Base-by-base conservation (phyloP, 1,140 invertebrate species). In the Telenomus remus region DNA sequence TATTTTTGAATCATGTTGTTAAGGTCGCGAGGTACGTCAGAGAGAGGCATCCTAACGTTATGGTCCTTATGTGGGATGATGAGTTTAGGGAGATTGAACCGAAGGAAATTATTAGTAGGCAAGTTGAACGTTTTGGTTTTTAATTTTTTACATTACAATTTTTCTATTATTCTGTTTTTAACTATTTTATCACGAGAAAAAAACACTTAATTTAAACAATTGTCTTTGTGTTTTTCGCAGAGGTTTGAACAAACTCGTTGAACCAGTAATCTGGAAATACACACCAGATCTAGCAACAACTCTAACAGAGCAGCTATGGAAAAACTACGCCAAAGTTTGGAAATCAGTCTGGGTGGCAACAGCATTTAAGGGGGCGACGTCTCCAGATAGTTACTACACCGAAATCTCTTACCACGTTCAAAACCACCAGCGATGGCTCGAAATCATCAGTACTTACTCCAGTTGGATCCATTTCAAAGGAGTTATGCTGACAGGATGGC, bases 31-130 rank as follows among this genome's bases (percentile, higher is more conserved):
- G 84, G 39, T 90, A 92, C 63, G 89, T 95, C 4, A 91, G 89
- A 44, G 84, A 87, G 0, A 89, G 90, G 7, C 92, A 91, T 83
- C 90, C 92, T 0, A 81, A 89, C 0, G 82, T 95, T 2, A 91
- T 88, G 6, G 87, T 94, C 12, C 91, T 99, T 6, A 94, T 98
- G 83, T 98, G 97, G 97, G 96, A 98, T 80, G 97, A 99, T 84
- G 97, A 98, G 92, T 87, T 98, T 27, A 86, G 95, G 7, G 90
- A 92, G 47, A 92, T 96, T 46, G 89, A 91, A 0, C 84, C 91
- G 12, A 86, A 89, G 44, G 89, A 90, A 63, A 90, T 94, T 82
- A 84, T 91, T 69, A 35, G 69, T 42, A 72, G 72, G 77, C 69
- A 33, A 33, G 12, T 39, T 34, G 9, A 27, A 19, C 9, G 19